Evolutionary conservation across 2,888 invertebrate genomes (phyloP).

Genomic region (Oscheius sp.): DNA sequence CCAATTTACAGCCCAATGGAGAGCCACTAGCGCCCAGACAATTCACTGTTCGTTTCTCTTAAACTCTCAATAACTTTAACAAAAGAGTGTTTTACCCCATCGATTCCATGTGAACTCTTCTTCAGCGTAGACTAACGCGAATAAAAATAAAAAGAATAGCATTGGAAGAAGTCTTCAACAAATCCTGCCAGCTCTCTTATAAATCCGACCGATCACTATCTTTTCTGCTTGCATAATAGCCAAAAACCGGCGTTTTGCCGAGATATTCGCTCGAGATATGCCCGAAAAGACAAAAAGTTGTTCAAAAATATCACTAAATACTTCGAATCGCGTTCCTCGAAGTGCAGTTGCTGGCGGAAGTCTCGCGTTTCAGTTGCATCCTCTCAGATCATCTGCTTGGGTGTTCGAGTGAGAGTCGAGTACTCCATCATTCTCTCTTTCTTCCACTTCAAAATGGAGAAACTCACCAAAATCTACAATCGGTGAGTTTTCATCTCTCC

Average conservation of each 20-base stretch:
- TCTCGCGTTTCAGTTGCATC: background rate
- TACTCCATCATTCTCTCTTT: no score
- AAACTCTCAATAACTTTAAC: no score
- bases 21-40: constrained; percentile 53
- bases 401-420: background rate
- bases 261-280: background rate
- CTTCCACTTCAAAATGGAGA: no score
- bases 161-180: constrained; percentile 4
- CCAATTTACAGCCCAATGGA: constrained; percentile 52
- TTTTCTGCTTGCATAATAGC: background rate
- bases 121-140: background rate
- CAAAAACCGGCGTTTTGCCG: background rate
- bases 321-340: background rate
- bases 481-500: no score
- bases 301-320: no score
- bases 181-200: background rate
- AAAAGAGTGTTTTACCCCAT: constrained; percentile 40
- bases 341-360: background rate
- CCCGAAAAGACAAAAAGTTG: no score
- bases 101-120: constrained; percentile 47
- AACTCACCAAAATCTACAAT: background rate
- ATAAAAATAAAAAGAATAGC: background rate
- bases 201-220: constrained; percentile 7
- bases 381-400: background rate
- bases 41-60: constrained; percentile 64